Conservation (phyloP, 2,888 invertebrate species). For the Andrena praecox region DNA sequence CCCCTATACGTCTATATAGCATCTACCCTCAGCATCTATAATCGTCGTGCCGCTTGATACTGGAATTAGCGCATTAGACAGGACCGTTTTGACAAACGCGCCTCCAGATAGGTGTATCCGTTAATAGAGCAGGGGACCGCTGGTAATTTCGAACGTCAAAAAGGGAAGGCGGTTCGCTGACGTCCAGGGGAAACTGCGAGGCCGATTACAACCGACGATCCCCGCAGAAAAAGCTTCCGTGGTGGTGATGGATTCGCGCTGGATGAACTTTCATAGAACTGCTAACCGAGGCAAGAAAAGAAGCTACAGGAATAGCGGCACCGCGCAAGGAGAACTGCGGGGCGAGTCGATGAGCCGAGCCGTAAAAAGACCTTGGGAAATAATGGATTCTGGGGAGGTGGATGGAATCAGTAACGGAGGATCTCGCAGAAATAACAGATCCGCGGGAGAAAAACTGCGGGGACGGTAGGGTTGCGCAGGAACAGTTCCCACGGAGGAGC, state of each 20-base stretch:
- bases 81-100: constrained; percentile 31
- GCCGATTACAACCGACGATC: neutral
- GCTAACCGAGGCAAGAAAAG: constrained; percentile 11
- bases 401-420: constrained; percentile 8
- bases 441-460: constrained; percentile 8
- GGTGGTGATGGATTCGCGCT: neutral
- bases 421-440: constrained; percentile 18
- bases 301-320: neutral
- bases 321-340: neutral
- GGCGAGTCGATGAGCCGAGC: constrained; percentile 15
- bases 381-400: constrained; percentile 26
- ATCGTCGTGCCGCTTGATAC: constrained; percentile 37
- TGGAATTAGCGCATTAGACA: constrained; percentile 45
- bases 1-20: constrained; percentile 30
- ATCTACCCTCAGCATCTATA: constrained; percentile 12
- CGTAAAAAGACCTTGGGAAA: constrained; percentile 14
- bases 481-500: constrained; percentile 1
- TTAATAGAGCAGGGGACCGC: neutral
- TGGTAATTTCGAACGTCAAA: constrained; percentile 23
- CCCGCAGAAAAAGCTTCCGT: neutral
- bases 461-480: neutral
- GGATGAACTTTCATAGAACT: constrained; percentile 8
- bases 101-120: constrained; percentile 17
- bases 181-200: neutral
- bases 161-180: neutral